Conservation (phyloP, 2,888 invertebrate species). For the Nebria brevicollis region DNA sequence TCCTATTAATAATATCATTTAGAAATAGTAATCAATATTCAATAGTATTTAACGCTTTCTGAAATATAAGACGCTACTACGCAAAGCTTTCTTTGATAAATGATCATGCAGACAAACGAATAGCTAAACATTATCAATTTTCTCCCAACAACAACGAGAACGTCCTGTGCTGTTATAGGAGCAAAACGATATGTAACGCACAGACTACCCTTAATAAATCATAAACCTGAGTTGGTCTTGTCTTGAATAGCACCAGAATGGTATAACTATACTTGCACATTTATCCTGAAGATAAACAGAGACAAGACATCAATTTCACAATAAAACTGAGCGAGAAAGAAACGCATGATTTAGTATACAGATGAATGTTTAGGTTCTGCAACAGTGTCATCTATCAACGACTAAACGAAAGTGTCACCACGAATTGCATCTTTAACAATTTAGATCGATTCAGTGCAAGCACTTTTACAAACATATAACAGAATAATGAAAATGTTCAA, state of each 20-base stretch:
- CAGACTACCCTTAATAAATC: slow-evolving; percentile 21
- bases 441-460: neutral
- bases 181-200: neutral
- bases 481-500: neutral
- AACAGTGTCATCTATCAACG: slow-evolving; percentile 26
- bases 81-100: neutral
- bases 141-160: neutral
- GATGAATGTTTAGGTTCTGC: slow-evolving; percentile 3
- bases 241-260: slow-evolving; percentile 15
- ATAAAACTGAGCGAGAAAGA: slow-evolving; percentile 7
- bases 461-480: neutral
- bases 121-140: neutral
- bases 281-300: slow-evolving; percentile 7
- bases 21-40: too few relatives aligned
- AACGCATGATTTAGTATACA: slow-evolving; percentile 22
- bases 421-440: slow-evolving; percentile 17
- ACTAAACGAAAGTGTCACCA: slow-evolving; percentile 21
- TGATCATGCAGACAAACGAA: neutral
- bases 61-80: neutral
- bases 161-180: neutral
- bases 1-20: too few relatives aligned
- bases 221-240: slow-evolving; percentile 5
- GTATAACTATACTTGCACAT: slow-evolving; percentile 24
- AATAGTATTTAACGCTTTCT: too few relatives aligned
- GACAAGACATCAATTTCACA: slow-evolving; percentile 16